Evolutionary conservation across 2,888 invertebrate genomes (phyloP), one percentile per base, ranked within the genome.

Genomic region (Drosophila mettleri): DNA sequence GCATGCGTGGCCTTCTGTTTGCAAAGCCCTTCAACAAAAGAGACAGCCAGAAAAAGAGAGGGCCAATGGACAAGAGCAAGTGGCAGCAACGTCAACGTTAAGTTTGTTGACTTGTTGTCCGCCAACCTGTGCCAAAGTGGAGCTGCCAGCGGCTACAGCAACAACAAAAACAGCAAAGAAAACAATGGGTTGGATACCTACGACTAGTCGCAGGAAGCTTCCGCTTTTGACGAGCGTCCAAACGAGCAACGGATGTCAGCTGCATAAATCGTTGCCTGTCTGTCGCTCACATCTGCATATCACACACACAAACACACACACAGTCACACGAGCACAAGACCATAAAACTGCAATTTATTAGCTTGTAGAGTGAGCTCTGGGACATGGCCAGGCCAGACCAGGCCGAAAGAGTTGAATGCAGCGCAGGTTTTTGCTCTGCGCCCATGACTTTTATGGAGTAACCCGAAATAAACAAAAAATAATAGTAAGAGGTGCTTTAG

Each of bases 281-380:
- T 71, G 71, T 73, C 81, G 62, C 64, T 62, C 49, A 61, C 67
- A 71, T 64, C 53, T 65, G 67, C 49, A 69, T 49, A 63, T 49
- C 22, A 59, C 14, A 43, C 39, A 48, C 5, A 29, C 20, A 59
- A 6, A 43, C 8, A 54, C 43, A 62, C 45, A 22, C 46, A 51
- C 52, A 39, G 46, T 54, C 29, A 31, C 29, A 24, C 18, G 33
- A 10, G 24, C 46, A 55, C 41, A 38, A 31, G 73, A 74, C 74
- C 83, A 85, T 89, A 85, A 85, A 89, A 86, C 74, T 89, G 88
- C 88, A 89, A 85, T 85, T 88, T 89, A 85, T 89, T 89, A 89
- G 88, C 85, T 81, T 86, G 79, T 74, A 82, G 85, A 85, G 74
- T 72, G 70, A 43, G 75, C 67, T 49, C 62, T 43, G 69, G 31